phyloP scores from a whole-genome alignment of 1,140 invertebrate species.

The Hestina assimilis region DNA sequence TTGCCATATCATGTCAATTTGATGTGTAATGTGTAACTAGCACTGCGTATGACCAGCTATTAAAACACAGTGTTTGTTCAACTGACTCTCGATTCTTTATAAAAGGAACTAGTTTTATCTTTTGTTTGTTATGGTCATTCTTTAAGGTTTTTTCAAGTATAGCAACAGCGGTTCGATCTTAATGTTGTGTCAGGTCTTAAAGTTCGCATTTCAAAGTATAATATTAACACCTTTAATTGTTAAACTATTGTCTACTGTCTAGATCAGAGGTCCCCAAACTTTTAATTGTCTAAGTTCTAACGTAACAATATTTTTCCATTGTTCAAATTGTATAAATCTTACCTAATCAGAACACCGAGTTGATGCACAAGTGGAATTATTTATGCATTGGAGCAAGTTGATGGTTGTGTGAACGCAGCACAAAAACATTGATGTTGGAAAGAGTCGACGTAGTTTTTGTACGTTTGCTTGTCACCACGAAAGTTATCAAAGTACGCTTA shows the following conservation, averaged over 20 bases:
- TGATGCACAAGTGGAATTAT: background rate
- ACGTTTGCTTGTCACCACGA: background rate
- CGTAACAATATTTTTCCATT: no score
- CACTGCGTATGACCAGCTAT: constrained; percentile 40
- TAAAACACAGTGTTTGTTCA: constrained; percentile 50
- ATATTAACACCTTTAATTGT: no score
- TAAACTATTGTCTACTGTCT: no score
- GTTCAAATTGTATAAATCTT: background rate
- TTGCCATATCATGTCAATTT: constrained; percentile 43
- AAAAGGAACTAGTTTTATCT: constrained; percentile 2
- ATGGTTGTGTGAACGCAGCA: constrained; percentile 1
- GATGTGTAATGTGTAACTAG: constrained; percentile 30
- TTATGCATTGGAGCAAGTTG: constrained; percentile 1
- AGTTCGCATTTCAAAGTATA: no score
- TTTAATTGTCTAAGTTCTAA: no score
- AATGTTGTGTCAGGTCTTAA: no score
- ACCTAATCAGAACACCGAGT: background rate
- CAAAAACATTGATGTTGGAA: constrained; percentile 6
- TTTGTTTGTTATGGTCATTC: background rate
- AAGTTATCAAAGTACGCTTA: constrained; percentile 6
- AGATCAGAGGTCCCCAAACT: no score
- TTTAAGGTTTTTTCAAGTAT: background rate
- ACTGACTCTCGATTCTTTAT: constrained; percentile 31
- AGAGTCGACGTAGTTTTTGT: background rate
- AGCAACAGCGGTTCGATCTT: background rate